phyloP scores from a whole-genome alignment of 2,888 invertebrate species.

The Aphidoletes aphidimyza region DNA sequence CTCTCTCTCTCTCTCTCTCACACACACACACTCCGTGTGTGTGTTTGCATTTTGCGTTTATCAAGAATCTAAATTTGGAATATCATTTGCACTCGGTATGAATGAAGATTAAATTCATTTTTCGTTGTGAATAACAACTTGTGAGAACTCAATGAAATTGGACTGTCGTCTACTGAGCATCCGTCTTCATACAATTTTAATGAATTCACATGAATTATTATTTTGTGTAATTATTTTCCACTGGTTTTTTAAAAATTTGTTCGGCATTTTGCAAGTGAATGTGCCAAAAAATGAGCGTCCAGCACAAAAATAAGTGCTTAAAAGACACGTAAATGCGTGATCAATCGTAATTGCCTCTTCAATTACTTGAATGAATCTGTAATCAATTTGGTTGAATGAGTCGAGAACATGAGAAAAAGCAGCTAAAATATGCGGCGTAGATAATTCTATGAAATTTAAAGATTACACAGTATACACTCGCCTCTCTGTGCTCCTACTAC shows the following conservation, averaged over 20 bases:
- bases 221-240: background rate
- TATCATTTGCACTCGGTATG: background rate
- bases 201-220: background rate
- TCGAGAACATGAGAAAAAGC: background rate
- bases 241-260: background rate
- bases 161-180: too few relatives aligned
- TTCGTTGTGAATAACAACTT: too few relatives aligned
- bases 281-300: background rate
- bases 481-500: too few relatives aligned
- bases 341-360: conserved; percentile 30
- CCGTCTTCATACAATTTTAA: background rate
- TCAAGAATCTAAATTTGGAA: background rate
- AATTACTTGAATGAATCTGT: background rate
- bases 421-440: background rate
- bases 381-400: background rate
- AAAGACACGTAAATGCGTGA: conserved; percentile 2
- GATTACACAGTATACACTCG: too few relatives aligned
- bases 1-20: background rate
- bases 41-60: background rate
- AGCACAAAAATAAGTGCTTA: background rate
- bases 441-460: conserved; percentile 19
- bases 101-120: too few relatives aligned
- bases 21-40: background rate
- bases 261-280: background rate
- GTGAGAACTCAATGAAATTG: too few relatives aligned